Evolutionary conservation across 2,888 invertebrate species (phyloP).

Genomic region (Platycheirus rosarum): DNA sequence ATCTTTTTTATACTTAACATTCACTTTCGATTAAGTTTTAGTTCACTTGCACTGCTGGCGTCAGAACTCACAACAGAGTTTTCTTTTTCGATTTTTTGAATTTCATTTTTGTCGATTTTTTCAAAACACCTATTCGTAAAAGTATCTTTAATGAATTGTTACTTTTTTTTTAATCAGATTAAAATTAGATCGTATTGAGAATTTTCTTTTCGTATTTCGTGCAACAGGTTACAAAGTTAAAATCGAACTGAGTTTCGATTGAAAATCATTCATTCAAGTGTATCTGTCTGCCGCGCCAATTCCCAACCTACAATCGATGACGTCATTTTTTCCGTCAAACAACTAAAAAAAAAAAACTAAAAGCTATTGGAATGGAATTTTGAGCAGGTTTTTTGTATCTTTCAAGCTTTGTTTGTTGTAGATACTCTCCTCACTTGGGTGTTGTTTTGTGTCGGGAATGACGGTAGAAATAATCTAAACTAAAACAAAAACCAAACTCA

Average conservation of each 20-base stretch:
- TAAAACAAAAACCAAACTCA: constrained; percentile 30
- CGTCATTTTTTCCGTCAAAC: constrained; percentile 61
- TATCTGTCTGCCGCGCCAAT: constrained; percentile 52
- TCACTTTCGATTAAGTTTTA: constrained; percentile 62
- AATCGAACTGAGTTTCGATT: constrained; percentile 67
- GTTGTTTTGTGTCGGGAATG: constrained; percentile 42
- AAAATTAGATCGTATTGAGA: not conserved
- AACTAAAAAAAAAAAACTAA: constrained; percentile 45
- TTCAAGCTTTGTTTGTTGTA: constrained; percentile 52
- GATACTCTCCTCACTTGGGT: constrained; percentile 29
- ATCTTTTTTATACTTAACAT: constrained; percentile 14
- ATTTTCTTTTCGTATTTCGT: constrained; percentile 31
- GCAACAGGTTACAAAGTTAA: constrained; percentile 54
- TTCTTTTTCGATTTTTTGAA: constrained; percentile 63
- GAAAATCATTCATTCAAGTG: constrained; percentile 69
- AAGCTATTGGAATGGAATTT: constrained; percentile 72
- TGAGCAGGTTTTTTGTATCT: constrained; percentile 66
- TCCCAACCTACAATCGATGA: constrained; percentile 70
- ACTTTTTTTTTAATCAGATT: no score
- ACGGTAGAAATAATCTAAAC: constrained; percentile 31
- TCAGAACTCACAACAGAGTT: constrained; percentile 56
- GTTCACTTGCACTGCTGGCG: constrained; percentile 45
- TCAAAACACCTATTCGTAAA: no score
- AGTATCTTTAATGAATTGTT: no score
- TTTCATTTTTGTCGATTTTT: constrained; percentile 48